These are phyloP conservation scores for Meda fulgida DNA, from an alignment of 2,797 vertebrate genomes.

Conservation along the genomic window DNA sequence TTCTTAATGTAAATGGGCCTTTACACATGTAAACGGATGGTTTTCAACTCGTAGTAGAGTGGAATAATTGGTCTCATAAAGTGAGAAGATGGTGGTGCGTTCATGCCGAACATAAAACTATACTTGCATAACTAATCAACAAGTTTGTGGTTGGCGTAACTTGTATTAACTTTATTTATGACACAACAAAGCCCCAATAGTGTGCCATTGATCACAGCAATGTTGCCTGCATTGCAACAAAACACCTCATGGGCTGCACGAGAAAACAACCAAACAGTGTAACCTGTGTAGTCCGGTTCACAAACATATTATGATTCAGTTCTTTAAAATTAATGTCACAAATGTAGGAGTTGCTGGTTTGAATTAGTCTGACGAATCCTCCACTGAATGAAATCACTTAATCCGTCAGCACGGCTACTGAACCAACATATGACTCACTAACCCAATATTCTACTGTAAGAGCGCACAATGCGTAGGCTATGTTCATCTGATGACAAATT, in stretches of 20 bases:
- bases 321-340: background rate
- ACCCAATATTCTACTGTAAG: background rate
- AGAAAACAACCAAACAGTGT: background rate
- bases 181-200: background rate
- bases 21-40: background rate
- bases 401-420: constrained; percentile 10
- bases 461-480: background rate
- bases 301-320: background rate
- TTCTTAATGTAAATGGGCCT: background rate
- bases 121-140: background rate
- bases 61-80: background rate
- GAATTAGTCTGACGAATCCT: constrained; percentile 6
- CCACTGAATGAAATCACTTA: constrained; percentile 16
- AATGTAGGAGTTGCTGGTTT: background rate
- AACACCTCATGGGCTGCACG: background rate
- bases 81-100: background rate
- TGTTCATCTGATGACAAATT: constrained; percentile 50
- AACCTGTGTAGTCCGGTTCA: background rate
- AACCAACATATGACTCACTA: constrained; percentile 24
- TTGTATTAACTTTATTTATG: background rate
- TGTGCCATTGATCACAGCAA: background rate
- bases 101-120: background rate
- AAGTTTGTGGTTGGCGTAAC: background rate
- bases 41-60: background rate
- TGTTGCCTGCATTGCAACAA: background rate